phyloP scores from a whole-genome alignment of 2,797 vertebrate genomes.

The Buphagus erythrorhynchus region DNA sequence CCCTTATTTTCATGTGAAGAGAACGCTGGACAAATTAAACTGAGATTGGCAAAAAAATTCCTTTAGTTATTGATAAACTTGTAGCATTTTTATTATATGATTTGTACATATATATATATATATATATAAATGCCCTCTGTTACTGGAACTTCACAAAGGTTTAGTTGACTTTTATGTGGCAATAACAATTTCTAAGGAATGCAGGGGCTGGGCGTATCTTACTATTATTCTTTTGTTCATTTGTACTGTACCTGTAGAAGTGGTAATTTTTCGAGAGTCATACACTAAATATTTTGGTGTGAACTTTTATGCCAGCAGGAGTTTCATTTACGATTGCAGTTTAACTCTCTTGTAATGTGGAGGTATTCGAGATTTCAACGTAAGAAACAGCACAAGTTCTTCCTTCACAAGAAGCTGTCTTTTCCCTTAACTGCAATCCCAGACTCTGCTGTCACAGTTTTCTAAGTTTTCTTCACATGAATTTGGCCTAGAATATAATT shows the following conservation, averaged over 20 bases:
- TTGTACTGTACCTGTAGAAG: neutral
- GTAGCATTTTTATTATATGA: neutral
- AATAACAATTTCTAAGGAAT: neutral
- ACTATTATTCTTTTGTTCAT: neutral
- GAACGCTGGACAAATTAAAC: neutral
- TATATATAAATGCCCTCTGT: neutral
- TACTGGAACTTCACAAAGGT: neutral
- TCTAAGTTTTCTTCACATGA: neutral
- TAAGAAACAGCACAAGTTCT: neutral
- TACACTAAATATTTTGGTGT: neutral
- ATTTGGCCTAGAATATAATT: neutral
- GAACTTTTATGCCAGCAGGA: neutral
- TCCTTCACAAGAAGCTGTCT: neutral
- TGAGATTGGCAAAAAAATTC: neutral
- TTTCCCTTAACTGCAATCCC: neutral
- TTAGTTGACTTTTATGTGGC: neutral
- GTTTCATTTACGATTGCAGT: neutral
- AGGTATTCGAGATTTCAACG: rapidly evolving
- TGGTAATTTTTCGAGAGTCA: neutral
- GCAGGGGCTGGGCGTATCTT: neutral
- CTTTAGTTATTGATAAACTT: neutral
- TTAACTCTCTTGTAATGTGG: neutral
- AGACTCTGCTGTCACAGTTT: neutral
- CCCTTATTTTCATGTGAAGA: neutral
- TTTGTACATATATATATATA: neutral